Base-by-base conservation (phyloP, 2,113 vertebrate species). In the Nesogale talazaci region DNA sequence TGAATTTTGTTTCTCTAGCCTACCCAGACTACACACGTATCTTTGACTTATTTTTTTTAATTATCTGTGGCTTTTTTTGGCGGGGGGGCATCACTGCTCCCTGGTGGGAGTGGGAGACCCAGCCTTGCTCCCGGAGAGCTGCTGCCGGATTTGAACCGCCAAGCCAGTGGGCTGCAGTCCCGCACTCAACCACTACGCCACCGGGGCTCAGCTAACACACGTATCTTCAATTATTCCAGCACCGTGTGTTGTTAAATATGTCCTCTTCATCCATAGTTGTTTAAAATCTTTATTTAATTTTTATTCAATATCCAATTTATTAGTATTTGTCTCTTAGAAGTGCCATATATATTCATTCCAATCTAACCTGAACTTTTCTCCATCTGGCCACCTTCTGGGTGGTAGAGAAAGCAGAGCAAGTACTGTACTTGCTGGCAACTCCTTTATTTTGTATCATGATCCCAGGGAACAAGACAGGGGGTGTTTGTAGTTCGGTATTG, bases 281-380 rank as follows among this genome's bases (percentile, higher is more conserved):
- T 92, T 83, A 95, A 12, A 52, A 12, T 52, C 14, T 88, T 86
- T 12, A 52, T 94, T 61, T 83, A 95, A 12, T 88, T 86, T 12
- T 12, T 52, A 52, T 93, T 61, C 72, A 77, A 34, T 3, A 91
- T 91, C 83, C 76, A 34, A 61, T 38, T 69, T 38, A 65, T 82
- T 81, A 72, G 61, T 46, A 93, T 72, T 75, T 67, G 7, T 79
- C 70, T 85, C 75, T 36, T 91, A 29, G 67, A 63, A 34, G 2
- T 7, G 85, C 38, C 40, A 42, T 90, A 88, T 23, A 19, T 23
- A 2, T 67, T 67, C 59, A 36, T 89, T 89, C 46, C 83, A 57
- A 31, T 77, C 82, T 86, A 78, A 65, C 78, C 70, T 78, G 16
- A 63, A 46, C 22, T 85, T 61, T 83, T 91, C 65, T 90, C 59